A percentile compares a stretch with the other conserved stretches of the same genome.
Evolutionary conservation across 2,888 invertebrate genomes (phyloP).

Genomic region (Coleophora flavipennella): DNA sequence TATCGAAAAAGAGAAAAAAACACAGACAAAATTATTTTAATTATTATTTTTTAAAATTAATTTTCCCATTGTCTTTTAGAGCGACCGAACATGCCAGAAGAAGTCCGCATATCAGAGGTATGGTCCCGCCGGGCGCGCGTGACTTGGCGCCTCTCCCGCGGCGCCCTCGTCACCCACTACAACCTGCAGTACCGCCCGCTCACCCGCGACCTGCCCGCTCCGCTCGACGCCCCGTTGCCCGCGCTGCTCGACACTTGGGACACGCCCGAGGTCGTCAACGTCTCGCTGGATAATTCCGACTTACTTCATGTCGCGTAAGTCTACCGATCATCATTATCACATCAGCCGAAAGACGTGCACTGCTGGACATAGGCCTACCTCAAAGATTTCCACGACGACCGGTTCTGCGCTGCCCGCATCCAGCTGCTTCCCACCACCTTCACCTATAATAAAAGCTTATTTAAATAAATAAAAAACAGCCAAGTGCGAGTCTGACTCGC

Average conservation of each 20-base stretch:
- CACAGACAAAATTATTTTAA: no score
- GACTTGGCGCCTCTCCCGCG: conserved; percentile 55
- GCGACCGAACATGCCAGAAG: conserved; percentile 57
- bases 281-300: conserved; percentile 57
- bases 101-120: conserved; percentile 59
- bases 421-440: no score
- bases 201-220: conserved; percentile 40
- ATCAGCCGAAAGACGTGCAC: no score
- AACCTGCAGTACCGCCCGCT: conserved; percentile 55
- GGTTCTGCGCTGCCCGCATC: no score
- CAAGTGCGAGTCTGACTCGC: no score
- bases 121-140: conserved; percentile 60
- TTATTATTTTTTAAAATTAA: no score
- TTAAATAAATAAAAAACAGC: no score
- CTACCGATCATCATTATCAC: conserved; percentile 1
- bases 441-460: no score
- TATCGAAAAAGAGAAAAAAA: no score
- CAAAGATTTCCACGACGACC: no score
- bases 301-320: conserved; percentile 63
- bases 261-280: conserved; percentile 50
- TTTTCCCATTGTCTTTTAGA: conserved; percentile 27
- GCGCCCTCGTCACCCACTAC: conserved; percentile 58
- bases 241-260: conserved; percentile 56
- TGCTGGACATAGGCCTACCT: no score
- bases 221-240: conserved; percentile 50